Base-by-base conservation (phyloP, 2,888 invertebrate genomes). In the Lacanobia oleracea region DNA sequence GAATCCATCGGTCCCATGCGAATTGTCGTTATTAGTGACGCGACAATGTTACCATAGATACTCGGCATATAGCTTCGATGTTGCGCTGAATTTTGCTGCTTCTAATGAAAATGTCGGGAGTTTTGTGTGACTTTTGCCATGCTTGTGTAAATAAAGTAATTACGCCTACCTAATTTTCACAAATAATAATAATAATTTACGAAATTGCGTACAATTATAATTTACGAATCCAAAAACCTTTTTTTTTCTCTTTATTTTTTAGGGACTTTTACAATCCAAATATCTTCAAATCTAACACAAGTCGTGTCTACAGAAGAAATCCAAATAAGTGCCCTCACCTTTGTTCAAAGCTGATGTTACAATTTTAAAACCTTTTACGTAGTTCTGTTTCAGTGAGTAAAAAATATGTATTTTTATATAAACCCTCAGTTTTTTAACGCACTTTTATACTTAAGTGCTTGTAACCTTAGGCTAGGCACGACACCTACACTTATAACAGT, bases 1-100 rank as follows among this genome's bases (percentile, higher is more conserved):
- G 90, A 89, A 89, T 89, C 86, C 87, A 83, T 83, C 84, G 84
- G 82, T 88, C 92, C 87, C 87, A 70, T 48, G 90, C 71, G 92
- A 79, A 86, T 89, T 87, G 87, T 88, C 80, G 85, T 86, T 88
- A 90, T 89, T 87, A 86, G 84, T 82, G 76, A 82, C 75, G 68
- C 53, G 74, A 67, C 72, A 74, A 62, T 75, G 60, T 79, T 45
- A 60, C 76, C 60, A 63, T 67, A 74, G 59, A 40, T 63, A 68
- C 54, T 37, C 45, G 9, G n/a, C 27, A 16, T 51, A 60, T 33
- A 66, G 50, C 48, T 50, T 27, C 45, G 53, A 16, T 37, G 40
- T 43, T 16, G 27, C 33, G 16, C 40, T 16, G 14, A 75, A 67
- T 63, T 57, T 21, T 14, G n/a, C 45, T 27, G 18, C 10, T 54